phyloP scores from a whole-genome alignment of 2,113 vertebrate species.

The Nerophis ophidion region DNA sequence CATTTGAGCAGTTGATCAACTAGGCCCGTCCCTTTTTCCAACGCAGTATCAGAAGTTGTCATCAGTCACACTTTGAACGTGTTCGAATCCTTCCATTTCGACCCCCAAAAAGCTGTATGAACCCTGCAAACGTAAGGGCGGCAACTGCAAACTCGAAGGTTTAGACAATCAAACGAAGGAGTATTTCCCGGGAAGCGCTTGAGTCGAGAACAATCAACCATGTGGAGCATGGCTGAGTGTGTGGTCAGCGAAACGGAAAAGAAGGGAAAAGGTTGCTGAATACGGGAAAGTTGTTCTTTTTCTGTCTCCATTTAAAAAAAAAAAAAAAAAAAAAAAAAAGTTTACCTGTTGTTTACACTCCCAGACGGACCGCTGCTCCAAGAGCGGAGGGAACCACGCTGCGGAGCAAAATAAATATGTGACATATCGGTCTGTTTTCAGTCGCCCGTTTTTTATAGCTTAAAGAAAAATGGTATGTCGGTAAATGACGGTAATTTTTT shows the following conservation, averaged over 20 bases:
- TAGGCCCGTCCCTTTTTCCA: not conserved
- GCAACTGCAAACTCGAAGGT: slow-evolving; percentile 9
- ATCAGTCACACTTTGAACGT: not conserved
- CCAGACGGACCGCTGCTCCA: slow-evolving; percentile 67
- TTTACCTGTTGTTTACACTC: slow-evolving; percentile 75
- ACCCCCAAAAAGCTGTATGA: not conserved
- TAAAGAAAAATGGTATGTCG: slow-evolving; percentile 10
- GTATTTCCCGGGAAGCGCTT: slow-evolving; percentile 3
- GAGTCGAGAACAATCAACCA: not conserved
- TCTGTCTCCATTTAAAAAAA: slow-evolving; percentile 40
- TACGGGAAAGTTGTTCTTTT: slow-evolving; percentile 48
- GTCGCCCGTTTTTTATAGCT: slow-evolving; percentile 1
- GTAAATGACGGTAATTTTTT: slow-evolving; percentile 17
- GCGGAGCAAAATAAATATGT: slow-evolving; percentile 75
- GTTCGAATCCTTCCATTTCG: not conserved
- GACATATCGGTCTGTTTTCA: slow-evolving; percentile 63
- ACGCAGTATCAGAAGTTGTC: not conserved
- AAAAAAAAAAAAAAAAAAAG: slow-evolving; percentile 16
- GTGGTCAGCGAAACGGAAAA: slow-evolving; percentile 16
- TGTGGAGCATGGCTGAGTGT: slow-evolving; percentile 15
- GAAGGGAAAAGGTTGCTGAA: slow-evolving; percentile 56
- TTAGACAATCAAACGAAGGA: slow-evolving; percentile 57
- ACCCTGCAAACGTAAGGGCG: not conserved
- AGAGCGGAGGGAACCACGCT: slow-evolving; percentile 62
- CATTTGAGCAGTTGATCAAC: not conserved